Percentiles rank a stretch among this genome's conserved stretches.
Evolutionary conservation across 2,113 vertebrate species (phyloP).

Genomic region (Lathamus discolor): DNA sequence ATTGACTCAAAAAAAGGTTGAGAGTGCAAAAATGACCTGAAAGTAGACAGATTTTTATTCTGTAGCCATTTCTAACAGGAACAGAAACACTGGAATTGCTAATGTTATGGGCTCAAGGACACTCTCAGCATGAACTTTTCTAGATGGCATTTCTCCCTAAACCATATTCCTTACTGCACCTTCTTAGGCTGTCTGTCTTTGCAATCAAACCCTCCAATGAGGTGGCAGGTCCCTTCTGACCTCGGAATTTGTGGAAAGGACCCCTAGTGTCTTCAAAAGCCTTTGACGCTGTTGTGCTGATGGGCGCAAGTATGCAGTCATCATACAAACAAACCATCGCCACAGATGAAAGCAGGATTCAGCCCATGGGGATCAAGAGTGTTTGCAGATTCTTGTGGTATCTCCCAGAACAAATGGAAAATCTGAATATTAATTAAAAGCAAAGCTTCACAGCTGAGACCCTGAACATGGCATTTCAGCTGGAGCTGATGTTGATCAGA

Average conservation of each 20-base stretch:
- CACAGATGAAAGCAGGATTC: background rate
- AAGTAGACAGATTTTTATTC: background rate
- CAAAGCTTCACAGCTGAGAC: slow-evolving; percentile 45
- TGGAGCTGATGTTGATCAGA: slow-evolving; percentile 18
- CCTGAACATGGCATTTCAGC: background rate
- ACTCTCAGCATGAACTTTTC: background rate
- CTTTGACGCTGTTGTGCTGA: background rate
- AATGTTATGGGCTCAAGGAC: background rate
- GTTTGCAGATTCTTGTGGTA: slow-evolving; percentile 10
- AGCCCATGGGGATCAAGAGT: background rate
- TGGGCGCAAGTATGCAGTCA: background rate
- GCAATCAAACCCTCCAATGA: background rate
- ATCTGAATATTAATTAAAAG: slow-evolving; percentile 55
- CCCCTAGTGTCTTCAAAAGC: background rate
- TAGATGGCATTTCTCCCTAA: background rate
- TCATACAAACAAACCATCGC: background rate
- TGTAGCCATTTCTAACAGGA: background rate
- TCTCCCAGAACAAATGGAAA: background rate
- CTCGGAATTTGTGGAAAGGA: background rate
- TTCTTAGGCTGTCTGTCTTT: background rate
- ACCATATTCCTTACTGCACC: background rate
- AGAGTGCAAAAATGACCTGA: background rate
- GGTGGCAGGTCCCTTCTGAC: rapidly evolving
- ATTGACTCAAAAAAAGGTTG: background rate
- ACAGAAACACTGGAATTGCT: background rate